These are phyloP conservation scores for Amphiprion percula DNA, from an alignment of 2,113 vertebrate genomes.

Conservation along the genomic window DNA sequence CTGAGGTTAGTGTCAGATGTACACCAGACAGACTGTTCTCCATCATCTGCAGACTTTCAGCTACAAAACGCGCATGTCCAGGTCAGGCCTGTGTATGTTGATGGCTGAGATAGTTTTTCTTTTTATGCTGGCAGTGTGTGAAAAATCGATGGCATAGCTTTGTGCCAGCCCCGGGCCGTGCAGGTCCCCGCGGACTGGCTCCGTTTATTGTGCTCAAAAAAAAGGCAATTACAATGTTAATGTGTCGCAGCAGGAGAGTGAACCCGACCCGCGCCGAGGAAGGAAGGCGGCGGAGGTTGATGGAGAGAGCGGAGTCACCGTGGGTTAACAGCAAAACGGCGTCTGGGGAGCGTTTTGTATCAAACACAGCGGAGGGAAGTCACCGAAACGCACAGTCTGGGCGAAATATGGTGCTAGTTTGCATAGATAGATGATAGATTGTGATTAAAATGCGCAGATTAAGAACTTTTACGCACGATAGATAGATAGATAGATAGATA, in stretches of 20 bases:
- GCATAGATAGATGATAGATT: too few species aligned
- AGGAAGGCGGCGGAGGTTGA: constrained; percentile 62
- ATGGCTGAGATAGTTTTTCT: constrained; percentile 47
- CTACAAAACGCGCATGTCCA: constrained; percentile 34
- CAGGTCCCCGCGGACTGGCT: constrained; percentile 73
- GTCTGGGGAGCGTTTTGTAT: constrained; percentile 80
- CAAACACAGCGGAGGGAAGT: constrained; percentile 37
- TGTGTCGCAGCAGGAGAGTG: constrained; percentile 86
- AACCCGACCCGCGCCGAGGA: constrained; percentile 32
- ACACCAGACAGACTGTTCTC: not conserved
- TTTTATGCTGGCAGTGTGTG: constrained; percentile 78
- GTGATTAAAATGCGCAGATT: too few species aligned
- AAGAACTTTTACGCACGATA: too few species aligned
- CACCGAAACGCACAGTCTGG: not conserved
- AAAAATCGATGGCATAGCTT: constrained; percentile 83
- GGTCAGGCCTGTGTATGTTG: constrained; percentile 68
- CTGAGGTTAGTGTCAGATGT: constrained; percentile 41
- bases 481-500: not conserved
- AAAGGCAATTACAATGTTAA: constrained; percentile 97
- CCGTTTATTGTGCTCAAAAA: constrained; percentile 81
- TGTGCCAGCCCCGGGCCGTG: constrained; percentile 74
- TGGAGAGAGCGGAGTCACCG: constrained; percentile 80
- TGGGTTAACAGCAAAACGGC: constrained; percentile 85
- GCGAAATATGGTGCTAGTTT: not conserved
- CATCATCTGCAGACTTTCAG: constrained; percentile 38